These are phyloP conservation scores for Squalus acanthias DNA, from an alignment of 2,797 vertebrate species.

Conservation along the genomic window DNA sequence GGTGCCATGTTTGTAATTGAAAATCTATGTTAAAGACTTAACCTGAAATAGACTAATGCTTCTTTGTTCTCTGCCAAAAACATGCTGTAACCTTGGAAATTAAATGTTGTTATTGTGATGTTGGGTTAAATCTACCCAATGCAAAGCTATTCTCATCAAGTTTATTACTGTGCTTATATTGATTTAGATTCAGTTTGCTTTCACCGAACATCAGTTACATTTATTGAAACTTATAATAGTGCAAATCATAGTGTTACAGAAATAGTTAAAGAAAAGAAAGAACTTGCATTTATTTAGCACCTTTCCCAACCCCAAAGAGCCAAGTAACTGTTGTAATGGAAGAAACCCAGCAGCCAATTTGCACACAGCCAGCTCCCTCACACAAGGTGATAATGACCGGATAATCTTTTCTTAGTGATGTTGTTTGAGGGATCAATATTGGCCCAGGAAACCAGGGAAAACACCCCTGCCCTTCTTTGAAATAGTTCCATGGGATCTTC, in stretches of 20 bases:
- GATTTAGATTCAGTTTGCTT: not conserved
- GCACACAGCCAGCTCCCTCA: no score
- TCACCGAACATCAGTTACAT: not conserved
- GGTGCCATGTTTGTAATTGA: not conserved
- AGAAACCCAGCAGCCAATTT: not conserved
- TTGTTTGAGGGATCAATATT: not conserved
- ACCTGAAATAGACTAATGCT: not conserved
- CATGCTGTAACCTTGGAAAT: constrained; percentile 21
- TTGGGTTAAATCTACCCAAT: not conserved
- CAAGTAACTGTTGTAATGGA: not conserved
- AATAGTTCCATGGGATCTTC: not conserved
- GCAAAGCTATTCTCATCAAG: not conserved
- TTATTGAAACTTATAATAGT: not conserved
- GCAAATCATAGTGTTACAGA: not conserved
- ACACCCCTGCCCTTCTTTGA: not conserved
- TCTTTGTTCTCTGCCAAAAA: not conserved
- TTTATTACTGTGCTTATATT: not conserved
- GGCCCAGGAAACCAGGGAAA: no score
- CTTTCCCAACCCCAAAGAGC: not conserved
- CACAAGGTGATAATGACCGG: not conserved
- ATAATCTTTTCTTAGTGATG: not conserved
- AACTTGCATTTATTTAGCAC: not conserved
- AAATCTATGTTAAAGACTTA: not conserved
- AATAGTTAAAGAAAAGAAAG: not conserved
- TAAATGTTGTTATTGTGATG: not conserved